A percentile compares a stretch with the other conserved stretches of the same genome.
phyloP scores from a whole-genome alignment of 1,140 invertebrate species.

The Caenorhabditis inopinata region DNA sequence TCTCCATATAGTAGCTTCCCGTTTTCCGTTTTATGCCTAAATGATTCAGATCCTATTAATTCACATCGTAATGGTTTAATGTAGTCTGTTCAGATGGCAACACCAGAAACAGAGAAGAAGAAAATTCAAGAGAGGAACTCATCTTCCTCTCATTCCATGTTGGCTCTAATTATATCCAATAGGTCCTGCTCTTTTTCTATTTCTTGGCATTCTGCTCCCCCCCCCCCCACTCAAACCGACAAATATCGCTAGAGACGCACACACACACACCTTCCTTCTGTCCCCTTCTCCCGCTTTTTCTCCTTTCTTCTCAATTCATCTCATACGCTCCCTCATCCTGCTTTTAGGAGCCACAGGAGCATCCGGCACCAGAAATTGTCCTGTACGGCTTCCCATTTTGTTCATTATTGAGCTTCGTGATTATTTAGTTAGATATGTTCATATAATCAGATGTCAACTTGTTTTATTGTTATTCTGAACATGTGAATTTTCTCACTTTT shows the following conservation, averaged over 20 bases:
- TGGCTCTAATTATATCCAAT: conserved; percentile 33
- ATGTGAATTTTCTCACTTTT: no score
- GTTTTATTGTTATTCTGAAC: no score
- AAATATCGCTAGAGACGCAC: conserved; percentile 7
- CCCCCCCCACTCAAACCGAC: conserved; percentile 16
- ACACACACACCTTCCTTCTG: conserved; percentile 9
- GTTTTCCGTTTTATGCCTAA: background rate
- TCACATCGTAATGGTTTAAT: background rate
- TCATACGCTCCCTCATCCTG: background rate
- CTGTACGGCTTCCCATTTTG: background rate
- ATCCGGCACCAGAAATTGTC: conserved; percentile 1
- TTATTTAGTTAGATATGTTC: no score
- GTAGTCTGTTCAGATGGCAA: background rate
- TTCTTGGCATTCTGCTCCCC: conserved; percentile 1
- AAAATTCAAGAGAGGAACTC: background rate
- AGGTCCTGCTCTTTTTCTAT: conserved; percentile 12
- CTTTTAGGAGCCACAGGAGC: background rate
- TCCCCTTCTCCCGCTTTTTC: background rate
- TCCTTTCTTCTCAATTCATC: background rate
- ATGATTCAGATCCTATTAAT: background rate
- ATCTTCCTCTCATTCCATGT: conserved; percentile 32
- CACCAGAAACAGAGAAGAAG: background rate
- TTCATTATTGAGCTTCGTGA: no score
- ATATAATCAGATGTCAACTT: background rate
- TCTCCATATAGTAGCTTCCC: no score